A percentile compares a stretch with the other conserved stretches of the same genome.
Conservation (phyloP, 2,113 vertebrate genomes). For the Pithys albifrons region DNA sequence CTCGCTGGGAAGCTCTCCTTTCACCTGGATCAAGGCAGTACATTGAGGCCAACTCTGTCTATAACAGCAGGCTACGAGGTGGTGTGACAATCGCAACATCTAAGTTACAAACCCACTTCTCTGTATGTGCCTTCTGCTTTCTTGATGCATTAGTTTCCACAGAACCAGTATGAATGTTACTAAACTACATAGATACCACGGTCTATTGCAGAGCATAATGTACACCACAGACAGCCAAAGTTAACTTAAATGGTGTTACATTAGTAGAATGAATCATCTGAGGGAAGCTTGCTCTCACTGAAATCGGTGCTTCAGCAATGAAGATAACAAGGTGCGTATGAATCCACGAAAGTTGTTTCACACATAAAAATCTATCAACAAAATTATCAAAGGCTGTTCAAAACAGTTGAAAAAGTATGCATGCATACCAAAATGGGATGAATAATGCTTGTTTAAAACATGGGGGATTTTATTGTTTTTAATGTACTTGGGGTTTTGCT, state of each 20-base stretch:
- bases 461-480: fast-evolving
- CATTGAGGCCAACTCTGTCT: neutral
- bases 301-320: neutral
- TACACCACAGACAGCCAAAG: neutral
- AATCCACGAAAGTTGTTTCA: neutral
- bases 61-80: neutral
- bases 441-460: neutral
- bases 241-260: neutral
- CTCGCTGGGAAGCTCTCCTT: neutral
- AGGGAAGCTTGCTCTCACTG: neutral
- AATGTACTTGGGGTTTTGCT: neutral
- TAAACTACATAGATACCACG: neutral
- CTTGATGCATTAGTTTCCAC: neutral
- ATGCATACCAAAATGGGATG: neutral
- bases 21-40: neutral
- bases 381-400: neutral
- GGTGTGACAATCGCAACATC: neutral
- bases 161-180: neutral
- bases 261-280: neutral
- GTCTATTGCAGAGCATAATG: neutral
- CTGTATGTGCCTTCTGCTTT: neutral
- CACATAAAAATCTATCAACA: neutral
- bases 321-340: neutral
- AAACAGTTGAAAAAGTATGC: neutral
- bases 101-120: neutral